Evolutionary conservation across 2,797 vertebrate species (phyloP), one percentile per base, ranked within the genome.

Genomic region (Peromyscus eremicus): DNA sequence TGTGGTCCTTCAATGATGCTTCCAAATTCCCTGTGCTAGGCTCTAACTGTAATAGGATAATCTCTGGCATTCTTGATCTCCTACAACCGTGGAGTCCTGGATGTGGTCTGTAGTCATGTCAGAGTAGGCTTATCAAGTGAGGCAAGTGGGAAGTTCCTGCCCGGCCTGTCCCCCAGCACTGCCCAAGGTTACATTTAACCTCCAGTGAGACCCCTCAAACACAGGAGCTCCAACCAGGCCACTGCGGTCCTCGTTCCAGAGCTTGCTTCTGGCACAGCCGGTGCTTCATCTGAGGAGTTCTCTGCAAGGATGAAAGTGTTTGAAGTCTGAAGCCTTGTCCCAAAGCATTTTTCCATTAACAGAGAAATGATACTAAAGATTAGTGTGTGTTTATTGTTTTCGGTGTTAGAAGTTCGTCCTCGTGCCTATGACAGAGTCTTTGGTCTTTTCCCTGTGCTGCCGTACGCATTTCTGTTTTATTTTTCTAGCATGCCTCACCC

Each of bases 401-500:
- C 55, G 70, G 52, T 23, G 0, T 46, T 23, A n/a, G 76, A 76
- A 60, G 62, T 19, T 82, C 11, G 29, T 82, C 80, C 81, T 68
- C 14, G 0, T 27, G 60, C 11, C 52, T 57, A 8, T 49, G 46
- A 29, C 73, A 25, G 75, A 94, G 40, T 40, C 79, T 95, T 89
- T 46, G 25, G 25, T 88, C 40, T 17, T 89, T 43, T 82, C 83
- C 88, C 32, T 68, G 23, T 32, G 55, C 88, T 86, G 29, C 79
- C 73, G 46, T 37, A 75, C 70, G 46, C 19, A 62, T 46, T 86
- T 75, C 49, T 84, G 82, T 87, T 95, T 88, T 84, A 82, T 92
- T 94, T 96, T 94, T 64, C 77, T 37, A 79, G 46, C 10, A 3
- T 90, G 90, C 75, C 96, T 94, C 92, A 93, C 55, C 19, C 60